phyloP scores from a whole-genome alignment of 2,113 vertebrate species.

The Leucoraja erinaceus region DNA sequence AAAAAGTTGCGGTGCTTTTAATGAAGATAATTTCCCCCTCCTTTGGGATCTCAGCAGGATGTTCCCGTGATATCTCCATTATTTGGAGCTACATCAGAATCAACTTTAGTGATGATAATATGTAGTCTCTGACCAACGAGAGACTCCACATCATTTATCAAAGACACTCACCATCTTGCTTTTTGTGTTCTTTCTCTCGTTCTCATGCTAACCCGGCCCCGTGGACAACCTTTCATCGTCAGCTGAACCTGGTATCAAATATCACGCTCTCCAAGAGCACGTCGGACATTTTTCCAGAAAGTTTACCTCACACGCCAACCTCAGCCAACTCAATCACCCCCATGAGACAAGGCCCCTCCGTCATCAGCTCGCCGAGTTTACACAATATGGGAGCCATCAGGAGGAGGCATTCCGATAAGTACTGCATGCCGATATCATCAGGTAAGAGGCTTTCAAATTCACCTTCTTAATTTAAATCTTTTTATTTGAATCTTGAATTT shows the following conservation, averaged over 20 bases:
- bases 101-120: background rate
- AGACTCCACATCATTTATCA: background rate
- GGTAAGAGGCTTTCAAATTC: slow-evolving; percentile 58
- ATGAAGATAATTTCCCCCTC: background rate
- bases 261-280: slow-evolving; percentile 81
- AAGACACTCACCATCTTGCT: background rate
- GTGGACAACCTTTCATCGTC: background rate
- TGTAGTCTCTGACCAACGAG: too few relatives aligned
- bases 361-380: slow-evolving; percentile 91
- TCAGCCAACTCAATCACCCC: slow-evolving; percentile 92
- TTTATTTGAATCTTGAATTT: too few relatives aligned
- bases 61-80: background rate
- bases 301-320: slow-evolving; percentile 91
- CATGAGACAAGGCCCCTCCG: slow-evolving; percentile 83
- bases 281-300: slow-evolving; percentile 81
- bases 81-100: background rate
- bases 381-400: slow-evolving; percentile 80
- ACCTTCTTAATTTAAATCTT: too few relatives aligned
- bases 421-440: slow-evolving; percentile 96
- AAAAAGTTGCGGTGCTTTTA: background rate
- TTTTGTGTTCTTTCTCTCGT: background rate
- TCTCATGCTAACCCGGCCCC: background rate
- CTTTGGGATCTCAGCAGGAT: background rate
- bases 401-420: slow-evolving; percentile 93
- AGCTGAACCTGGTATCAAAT: slow-evolving; percentile 85